Evolutionary conservation across 2,888 invertebrate genomes (phyloP).

Genomic region (Agrilus biguttatus): DNA sequence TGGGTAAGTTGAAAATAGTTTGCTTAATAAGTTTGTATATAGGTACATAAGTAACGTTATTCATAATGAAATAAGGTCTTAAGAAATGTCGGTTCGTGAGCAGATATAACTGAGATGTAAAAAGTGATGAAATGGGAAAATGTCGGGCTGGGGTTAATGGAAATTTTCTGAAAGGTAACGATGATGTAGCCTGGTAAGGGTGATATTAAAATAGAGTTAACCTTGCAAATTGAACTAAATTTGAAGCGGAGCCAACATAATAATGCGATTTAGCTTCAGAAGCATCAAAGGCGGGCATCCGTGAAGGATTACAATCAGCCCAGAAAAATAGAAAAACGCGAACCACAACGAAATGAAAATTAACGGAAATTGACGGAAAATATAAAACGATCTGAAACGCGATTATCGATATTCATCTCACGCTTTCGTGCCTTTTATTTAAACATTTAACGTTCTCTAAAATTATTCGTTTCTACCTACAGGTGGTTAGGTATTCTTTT

Average conservation of each 20-base stretch:
- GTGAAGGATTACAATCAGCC: slow-evolving; percentile 31
- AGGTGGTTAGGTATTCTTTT: too few species aligned
- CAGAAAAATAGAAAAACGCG: slow-evolving; percentile 32
- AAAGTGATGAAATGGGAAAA: too few species aligned
- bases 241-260: slow-evolving; percentile 28
- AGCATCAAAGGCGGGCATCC: slow-evolving; percentile 18
- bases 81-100: too few species aligned
- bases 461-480: too few species aligned
- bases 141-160: neutral
- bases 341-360: slow-evolving; percentile 32
- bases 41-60: too few species aligned
- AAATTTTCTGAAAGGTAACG: slow-evolving; percentile 2
- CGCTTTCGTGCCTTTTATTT: neutral
- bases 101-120: too few species aligned
- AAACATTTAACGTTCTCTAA: too few species aligned
- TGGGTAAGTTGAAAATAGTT: too few species aligned
- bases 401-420: too few species aligned
- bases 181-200: slow-evolving; percentile 5
- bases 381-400: slow-evolving; percentile 21
- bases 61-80: too few species aligned
- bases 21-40: too few species aligned
- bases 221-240: slow-evolving; percentile 18
- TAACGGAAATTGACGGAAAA: slow-evolving; percentile 34
- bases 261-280: slow-evolving; percentile 25
- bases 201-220: slow-evolving; percentile 7